These are phyloP conservation scores for Macroglossus sobrinus DNA, from an alignment of 2,113 vertebrate species.

Conservation along the genomic window DNA sequence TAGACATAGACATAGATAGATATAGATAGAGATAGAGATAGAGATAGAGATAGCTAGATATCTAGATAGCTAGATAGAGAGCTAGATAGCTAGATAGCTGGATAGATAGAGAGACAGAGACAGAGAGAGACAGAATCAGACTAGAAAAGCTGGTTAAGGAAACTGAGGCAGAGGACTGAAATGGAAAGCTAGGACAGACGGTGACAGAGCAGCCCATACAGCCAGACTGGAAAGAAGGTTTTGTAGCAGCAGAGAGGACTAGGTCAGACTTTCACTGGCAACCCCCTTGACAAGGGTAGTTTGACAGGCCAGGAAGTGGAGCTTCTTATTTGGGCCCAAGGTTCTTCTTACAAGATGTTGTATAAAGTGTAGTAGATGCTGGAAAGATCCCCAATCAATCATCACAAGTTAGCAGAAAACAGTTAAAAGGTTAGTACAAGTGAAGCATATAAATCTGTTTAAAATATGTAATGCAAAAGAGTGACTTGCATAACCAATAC, in stretches of 20 bases:
- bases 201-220: neutral
- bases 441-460: constrained; percentile 22
- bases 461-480: neutral
- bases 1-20: too few species aligned
- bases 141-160: neutral
- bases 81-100: too few species aligned
- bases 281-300: neutral
- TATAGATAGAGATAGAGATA: too few species aligned
- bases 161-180: neutral
- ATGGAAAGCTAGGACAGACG: neutral
- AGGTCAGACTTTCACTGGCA: constrained; percentile 3
- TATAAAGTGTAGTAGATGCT: neutral
- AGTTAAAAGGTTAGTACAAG: neutral
- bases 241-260: neutral
- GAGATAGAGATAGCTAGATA: too few species aligned
- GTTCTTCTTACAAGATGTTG: neutral
- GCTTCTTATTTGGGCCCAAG: neutral
- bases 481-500: constrained; percentile 31
- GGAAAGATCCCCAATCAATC: neutral
- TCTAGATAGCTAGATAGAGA: too few species aligned
- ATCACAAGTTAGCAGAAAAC: constrained; percentile 20
- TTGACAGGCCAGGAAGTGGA: too few species aligned
- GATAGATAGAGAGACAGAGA: too few species aligned
- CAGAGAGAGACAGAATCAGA: too few species aligned
- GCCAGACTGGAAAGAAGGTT: neutral